phyloP scores from a whole-genome alignment of 1,140 invertebrate species.

The Panagrolaimus sp. region DNA sequence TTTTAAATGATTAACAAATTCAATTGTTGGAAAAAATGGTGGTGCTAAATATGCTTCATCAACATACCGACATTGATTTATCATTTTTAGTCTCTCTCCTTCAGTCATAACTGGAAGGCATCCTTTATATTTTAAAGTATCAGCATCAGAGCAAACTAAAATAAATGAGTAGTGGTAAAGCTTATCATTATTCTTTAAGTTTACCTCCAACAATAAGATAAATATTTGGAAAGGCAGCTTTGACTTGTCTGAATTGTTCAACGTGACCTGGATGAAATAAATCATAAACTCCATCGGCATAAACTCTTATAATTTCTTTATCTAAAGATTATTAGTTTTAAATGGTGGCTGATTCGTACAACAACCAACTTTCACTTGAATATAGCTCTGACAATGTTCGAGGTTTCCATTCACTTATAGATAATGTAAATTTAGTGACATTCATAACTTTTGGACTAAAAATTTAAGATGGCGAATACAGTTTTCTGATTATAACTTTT shows the following conservation, averaged over 20 bases:
- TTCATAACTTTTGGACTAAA: no score
- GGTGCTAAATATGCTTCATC: conserved; percentile 22
- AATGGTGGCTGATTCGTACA: no score
- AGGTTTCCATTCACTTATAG: background rate
- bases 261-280: conserved; percentile 79
- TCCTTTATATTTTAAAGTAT: conserved; percentile 21
- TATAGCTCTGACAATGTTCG: background rate
- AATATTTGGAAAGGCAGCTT: conserved; percentile 88
- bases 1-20: conserved; percentile 27
- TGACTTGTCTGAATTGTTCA: conserved; percentile 90
- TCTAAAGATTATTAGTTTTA: background rate
- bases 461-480: no score
- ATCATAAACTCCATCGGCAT: conserved; percentile 63
- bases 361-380: no score
- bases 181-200: background rate
- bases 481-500: no score
- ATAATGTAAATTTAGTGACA: no score
- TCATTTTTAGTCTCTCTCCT: conserved; percentile 17
- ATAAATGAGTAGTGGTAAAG: background rate
- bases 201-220: conserved; percentile 91
- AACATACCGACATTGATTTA: conserved; percentile 30
- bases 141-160: conserved; percentile 31
- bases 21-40: conserved; percentile 24
- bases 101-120: conserved; percentile 23
- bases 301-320: conserved; percentile 57